Evolutionary conservation across 2,113 vertebrate genomes (phyloP).

Genomic region (Scartelaos histophorus): DNA sequence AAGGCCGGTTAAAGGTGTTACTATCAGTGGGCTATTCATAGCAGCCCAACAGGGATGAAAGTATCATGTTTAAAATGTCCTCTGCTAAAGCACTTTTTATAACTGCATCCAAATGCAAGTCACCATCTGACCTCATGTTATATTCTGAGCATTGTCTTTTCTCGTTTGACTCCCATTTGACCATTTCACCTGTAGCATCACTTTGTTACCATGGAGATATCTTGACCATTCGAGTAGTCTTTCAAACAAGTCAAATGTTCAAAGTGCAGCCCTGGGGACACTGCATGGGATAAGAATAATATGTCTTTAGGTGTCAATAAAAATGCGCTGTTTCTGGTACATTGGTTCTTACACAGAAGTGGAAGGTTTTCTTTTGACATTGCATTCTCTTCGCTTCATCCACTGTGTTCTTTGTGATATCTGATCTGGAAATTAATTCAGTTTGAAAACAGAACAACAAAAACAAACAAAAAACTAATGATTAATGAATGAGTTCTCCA

Average conservation of each 20-base stretch:
- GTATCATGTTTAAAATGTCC: slow-evolving; percentile 60
- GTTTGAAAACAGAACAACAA: neutral
- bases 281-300: neutral
- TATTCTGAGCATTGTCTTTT: slow-evolving; percentile 64
- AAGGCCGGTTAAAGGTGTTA: slow-evolving; percentile 64
- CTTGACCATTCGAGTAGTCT: slow-evolving; percentile 54
- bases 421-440: neutral
- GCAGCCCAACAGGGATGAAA: slow-evolving; percentile 56
- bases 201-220: slow-evolving; percentile 74
- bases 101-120: slow-evolving; percentile 58
- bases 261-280: neutral
- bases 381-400: neutral
- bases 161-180: slow-evolving; percentile 68
- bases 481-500: too few relatives aligned
- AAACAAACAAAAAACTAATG: neutral
- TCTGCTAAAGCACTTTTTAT: slow-evolving; percentile 39
- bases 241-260: slow-evolving; percentile 25
- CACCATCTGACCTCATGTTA: slow-evolving; percentile 68
- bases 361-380: neutral
- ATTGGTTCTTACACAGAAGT: neutral
- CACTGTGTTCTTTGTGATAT: neutral
- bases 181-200: slow-evolving; percentile 68
- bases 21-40: slow-evolving; percentile 70
- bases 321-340: neutral
- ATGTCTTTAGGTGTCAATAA: slow-evolving; percentile 26